Conservation (phyloP, 2,888 invertebrate genomes). For the Phlogophora meticulosa region DNA sequence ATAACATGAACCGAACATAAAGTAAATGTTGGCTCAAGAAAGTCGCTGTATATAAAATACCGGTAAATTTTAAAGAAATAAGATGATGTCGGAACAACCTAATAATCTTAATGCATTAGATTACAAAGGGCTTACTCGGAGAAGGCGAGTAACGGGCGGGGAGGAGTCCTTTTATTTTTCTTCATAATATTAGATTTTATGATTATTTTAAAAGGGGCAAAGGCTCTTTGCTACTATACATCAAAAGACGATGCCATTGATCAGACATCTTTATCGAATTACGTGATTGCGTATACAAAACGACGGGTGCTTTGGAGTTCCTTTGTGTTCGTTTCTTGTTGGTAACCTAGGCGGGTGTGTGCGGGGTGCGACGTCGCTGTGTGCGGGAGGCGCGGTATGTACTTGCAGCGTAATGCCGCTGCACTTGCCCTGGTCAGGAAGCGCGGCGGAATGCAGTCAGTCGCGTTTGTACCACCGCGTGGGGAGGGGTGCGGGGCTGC, state of each 20-base stretch:
- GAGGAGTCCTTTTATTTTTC: conserved; percentile 80
- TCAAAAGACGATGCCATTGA: conserved; percentile 76
- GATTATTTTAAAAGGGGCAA: conserved; percentile 83
- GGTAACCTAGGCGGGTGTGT: conserved; percentile 73
- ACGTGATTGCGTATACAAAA: conserved; percentile 71
- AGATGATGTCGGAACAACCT: conserved; percentile 82
- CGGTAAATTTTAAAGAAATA: conserved; percentile 80
- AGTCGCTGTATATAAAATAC: conserved; percentile 68
- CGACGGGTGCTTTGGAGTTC: conserved; percentile 67
- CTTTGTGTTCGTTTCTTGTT: conserved; percentile 74
- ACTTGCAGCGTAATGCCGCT: conserved; percentile 88
- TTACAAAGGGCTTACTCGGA: conserved; percentile 80
- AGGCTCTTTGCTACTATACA: conserved; percentile 72
- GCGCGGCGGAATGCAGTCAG: conserved; percentile 91
- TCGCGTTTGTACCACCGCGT: conserved; percentile 84
- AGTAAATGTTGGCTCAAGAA: conserved; percentile 55
- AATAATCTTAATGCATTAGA: conserved; percentile 88
- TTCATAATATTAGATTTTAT: conserved; percentile 83
- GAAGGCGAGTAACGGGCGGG: conserved; percentile 72
- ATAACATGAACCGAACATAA: conserved; percentile 48
- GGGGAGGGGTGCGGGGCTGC: conserved; percentile 74
- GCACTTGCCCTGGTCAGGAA: conserved; percentile 91
- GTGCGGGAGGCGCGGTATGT: conserved; percentile 74
- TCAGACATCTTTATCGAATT: conserved; percentile 77
- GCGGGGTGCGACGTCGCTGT: conserved; percentile 61